Conservation (phyloP, 2,113 vertebrate species). For the Enhydra lutris region DNA sequence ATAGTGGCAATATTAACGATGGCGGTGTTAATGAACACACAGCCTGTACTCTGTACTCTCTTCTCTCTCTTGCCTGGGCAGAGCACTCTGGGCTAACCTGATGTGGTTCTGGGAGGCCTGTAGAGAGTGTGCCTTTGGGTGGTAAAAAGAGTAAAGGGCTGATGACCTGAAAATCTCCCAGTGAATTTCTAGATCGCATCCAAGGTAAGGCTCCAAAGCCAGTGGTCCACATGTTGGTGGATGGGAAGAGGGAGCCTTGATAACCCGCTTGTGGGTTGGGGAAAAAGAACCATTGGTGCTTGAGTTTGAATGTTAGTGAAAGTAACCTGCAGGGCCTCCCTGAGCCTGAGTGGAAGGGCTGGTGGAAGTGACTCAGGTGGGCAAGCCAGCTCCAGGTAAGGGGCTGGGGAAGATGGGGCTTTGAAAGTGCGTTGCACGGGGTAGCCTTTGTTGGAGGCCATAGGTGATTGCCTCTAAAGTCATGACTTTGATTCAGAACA, state of each 20-base stretch:
- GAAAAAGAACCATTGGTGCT: neutral
- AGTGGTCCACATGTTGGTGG: neutral
- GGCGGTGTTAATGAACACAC: neutral
- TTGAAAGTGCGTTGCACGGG: neutral
- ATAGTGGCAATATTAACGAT: neutral
- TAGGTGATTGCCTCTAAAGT: neutral
- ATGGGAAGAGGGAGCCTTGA: neutral
- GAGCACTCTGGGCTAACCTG: fast-evolving
- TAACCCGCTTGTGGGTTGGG: neutral
- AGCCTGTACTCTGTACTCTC: neutral
- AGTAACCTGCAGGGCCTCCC: neutral
- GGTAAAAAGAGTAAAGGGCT: neutral
- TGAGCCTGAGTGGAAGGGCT: neutral
- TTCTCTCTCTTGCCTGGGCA: neutral
- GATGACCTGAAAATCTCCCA: neutral
- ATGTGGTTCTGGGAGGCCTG: neutral
- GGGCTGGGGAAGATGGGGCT: neutral
- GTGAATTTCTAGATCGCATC: neutral
- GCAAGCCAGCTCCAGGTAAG: neutral
- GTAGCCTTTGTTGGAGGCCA: neutral
- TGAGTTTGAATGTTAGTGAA: neutral
- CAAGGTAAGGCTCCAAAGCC: neutral
- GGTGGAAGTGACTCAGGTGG: neutral
- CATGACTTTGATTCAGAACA: neutral
- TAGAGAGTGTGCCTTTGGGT: neutral